Evolutionary conservation across 92 coral and sea anemone genomes (phyloP).

Genomic region (Actinostola sp.): DNA sequence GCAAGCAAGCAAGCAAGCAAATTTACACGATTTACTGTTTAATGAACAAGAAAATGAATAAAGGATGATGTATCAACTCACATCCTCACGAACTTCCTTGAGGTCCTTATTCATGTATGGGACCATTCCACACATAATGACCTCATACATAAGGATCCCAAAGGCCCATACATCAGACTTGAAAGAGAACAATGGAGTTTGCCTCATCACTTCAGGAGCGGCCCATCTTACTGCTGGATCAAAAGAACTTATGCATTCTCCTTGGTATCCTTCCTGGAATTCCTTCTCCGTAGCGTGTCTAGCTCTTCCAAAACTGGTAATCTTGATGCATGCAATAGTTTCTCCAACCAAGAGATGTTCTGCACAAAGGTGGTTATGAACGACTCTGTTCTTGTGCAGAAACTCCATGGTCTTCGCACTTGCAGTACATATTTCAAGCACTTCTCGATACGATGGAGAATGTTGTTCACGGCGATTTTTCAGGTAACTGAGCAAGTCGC

Average conservation of each 20-base stretch:
- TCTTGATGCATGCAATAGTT: not conserved
- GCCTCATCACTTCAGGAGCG: slow-evolving; percentile 14
- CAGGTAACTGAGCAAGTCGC: slow-evolving; percentile 24
- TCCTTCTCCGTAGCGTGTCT: not conserved
- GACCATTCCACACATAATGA: slow-evolving; percentile 20
- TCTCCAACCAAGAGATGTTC: slow-evolving; percentile 18
- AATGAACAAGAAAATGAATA: not conserved
- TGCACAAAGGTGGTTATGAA: slow-evolving; percentile 31
- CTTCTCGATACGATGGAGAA: slow-evolving; percentile 5
- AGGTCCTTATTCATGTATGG: slow-evolving; percentile 17
- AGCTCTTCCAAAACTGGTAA: slow-evolving; percentile 22
- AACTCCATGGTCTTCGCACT: slow-evolving; percentile 9
- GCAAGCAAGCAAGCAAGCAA: not conserved
- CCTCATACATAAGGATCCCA: slow-evolving; percentile 29
- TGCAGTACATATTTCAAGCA: slow-evolving; percentile 9
- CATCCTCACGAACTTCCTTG: slow-evolving; percentile 16
- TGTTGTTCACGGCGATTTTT: slow-evolving; percentile 6
- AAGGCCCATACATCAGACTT: slow-evolving; percentile 41
- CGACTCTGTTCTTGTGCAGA: slow-evolving; percentile 14
- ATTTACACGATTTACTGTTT: not conserved
- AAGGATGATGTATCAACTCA: not conserved
- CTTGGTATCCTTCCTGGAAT: slow-evolving; percentile 1
- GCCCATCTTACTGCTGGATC: slow-evolving; percentile 24
- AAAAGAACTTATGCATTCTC: not conserved
- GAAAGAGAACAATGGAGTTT: slow-evolving; percentile 8